Conservation (phyloP, 2,888 invertebrate species). For the Cephus pygmeus region DNA sequence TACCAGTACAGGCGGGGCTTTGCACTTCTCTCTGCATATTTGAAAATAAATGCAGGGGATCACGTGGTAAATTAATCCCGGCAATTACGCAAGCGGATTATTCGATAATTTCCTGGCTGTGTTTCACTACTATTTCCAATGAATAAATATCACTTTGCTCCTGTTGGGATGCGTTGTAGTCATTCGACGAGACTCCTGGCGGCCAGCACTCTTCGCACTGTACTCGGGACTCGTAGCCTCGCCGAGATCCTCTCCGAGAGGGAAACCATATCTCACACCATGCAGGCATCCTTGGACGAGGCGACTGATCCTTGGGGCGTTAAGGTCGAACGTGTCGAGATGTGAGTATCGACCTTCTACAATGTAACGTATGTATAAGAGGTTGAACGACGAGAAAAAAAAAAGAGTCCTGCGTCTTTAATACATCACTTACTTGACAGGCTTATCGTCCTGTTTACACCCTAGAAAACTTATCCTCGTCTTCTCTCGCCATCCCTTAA, state of each 20-base stretch:
- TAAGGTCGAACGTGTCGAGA: constrained; percentile 94
- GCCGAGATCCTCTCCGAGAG: constrained; percentile 92
- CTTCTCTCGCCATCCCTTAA: not conserved
- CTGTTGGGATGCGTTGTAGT: constrained; percentile 62
- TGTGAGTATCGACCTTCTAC: constrained; percentile 71
- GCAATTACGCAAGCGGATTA: not conserved
- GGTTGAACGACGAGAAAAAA: not conserved
- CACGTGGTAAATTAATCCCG: not conserved
- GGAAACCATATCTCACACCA: constrained; percentile 90
- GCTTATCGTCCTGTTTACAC: not conserved
- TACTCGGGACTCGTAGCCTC: constrained; percentile 90
- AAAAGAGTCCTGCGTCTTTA: not conserved
- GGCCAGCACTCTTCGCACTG: constrained; percentile 88
- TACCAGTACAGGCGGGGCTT: not conserved
- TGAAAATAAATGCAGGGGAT: not conserved
- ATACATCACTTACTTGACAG: not conserved
- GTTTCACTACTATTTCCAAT: not conserved
- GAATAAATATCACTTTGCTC: not conserved
- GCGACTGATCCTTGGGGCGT: constrained; percentile 95
- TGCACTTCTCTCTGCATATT: not conserved
- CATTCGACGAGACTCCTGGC: constrained; percentile 85
- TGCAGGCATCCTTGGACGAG: constrained; percentile 87
- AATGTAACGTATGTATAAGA: not conserved
- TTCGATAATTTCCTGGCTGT: not conserved
- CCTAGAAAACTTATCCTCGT: not conserved